Base-by-base conservation (phyloP, 2,888 invertebrate species). In the Pseudococcus jackbeardsleyi region DNA sequence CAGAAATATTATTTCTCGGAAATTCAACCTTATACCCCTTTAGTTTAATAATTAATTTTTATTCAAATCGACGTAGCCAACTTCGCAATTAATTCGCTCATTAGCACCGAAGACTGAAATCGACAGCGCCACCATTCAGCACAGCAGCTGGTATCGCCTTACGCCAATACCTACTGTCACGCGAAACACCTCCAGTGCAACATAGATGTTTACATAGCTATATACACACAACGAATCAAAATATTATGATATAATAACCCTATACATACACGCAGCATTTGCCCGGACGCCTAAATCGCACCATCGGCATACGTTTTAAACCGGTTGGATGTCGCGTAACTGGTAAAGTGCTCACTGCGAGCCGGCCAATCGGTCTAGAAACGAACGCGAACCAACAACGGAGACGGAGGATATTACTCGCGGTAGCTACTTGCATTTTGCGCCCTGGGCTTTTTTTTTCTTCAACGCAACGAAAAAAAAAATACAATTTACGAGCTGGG, bases 401-500 rank as follows among this genome's bases (percentile, higher is more conserved):
- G 6, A 42, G 42, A 42, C 26, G 26, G 42, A 42, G 64, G 64
- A 64, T 64, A 72, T 72, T 72, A 72, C 50, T 84, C 50, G 50
- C 54, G 50, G 50, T 84, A 54, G 84, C 84, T 48, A 84, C 84
- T 50, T 54, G 84, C 84, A 84, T 84, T 84, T 84, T 33, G 84
- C 84, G 84, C 84, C 84, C 84, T 54, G 50, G 84, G 84, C 84
- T 54, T 84, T 50, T 84, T 50, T 22, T 46, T 26, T 59, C 59
- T 33, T n/a, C 15, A 59, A 59, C 64, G 22, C 11, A 64, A 22
- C 22, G 22, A 22, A 59, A 48, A 48, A 48, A 48, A 84, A 84
- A 84, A 84, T 84, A 84, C 84, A 84, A 84, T 84, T 84, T 84
- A 84, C 84, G 42, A 48, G 84, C 39, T 84, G 84, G 84, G 48